These are phyloP conservation scores for Amniataba percoides DNA, from an alignment of 2,797 vertebrate species.

Conservation along the genomic window DNA sequence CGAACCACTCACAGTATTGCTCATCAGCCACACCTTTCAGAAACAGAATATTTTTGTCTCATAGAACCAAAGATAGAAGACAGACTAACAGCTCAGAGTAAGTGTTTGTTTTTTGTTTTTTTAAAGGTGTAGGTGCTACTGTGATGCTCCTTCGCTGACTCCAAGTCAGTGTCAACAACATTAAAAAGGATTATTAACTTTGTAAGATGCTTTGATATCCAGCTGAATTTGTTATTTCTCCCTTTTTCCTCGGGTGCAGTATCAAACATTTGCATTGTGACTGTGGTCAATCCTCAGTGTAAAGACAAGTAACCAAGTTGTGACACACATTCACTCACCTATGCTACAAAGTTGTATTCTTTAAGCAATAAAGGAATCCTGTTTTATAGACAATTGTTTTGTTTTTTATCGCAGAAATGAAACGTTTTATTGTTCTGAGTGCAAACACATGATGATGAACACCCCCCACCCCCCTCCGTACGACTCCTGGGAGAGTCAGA, in stretches of 20 bases:
- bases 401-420: background rate
- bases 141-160: conserved; percentile 60
- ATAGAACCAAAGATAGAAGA: conserved; percentile 85
- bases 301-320: conserved; percentile 89
- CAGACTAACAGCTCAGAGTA: conserved; percentile 55
- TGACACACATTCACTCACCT: conserved; percentile 90
- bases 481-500: conserved; percentile 11
- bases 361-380: conserved; percentile 96
- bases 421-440: background rate
- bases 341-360: conserved; percentile 95
- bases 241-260: conserved; percentile 75
- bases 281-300: conserved; percentile 86
- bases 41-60: conserved; percentile 74
- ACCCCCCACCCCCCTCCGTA: background rate
- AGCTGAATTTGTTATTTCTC: conserved; percentile 77
- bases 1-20: conserved; percentile 85
- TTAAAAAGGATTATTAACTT: conserved; percentile 76
- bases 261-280: conserved; percentile 82
- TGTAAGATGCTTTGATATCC: conserved; percentile 85
- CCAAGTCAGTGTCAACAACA: conserved; percentile 70
- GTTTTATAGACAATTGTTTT: conserved; percentile 79
- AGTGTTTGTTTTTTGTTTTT: conserved; percentile 22
- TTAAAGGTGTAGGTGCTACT: conserved; percentile 65
- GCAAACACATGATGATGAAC: background rate
- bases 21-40: conserved; percentile 66